Evolutionary conservation across 2,113 vertebrate genomes (phyloP).

Genomic region (Apaloderma vittatum): DNA sequence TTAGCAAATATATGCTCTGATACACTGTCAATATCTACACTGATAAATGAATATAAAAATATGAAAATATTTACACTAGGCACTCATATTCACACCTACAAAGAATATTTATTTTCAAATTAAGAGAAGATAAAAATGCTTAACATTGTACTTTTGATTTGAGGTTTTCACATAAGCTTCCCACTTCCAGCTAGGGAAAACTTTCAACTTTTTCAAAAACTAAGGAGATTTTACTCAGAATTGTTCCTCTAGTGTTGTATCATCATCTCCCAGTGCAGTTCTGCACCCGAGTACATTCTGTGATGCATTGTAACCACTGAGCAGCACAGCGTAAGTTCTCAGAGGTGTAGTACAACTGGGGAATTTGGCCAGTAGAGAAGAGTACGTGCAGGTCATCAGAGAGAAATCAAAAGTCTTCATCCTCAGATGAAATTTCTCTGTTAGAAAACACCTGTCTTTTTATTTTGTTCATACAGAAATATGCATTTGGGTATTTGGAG

Average conservation of each 20-base stretch:
- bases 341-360: neutral
- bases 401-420: neutral
- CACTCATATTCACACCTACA: neutral
- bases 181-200: neutral
- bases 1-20: neutral
- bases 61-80: neutral
- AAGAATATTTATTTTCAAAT: neutral
- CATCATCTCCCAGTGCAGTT: neutral
- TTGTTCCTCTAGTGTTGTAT: neutral
- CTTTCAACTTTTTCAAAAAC: neutral
- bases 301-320: neutral
- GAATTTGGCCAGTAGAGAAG: neutral
- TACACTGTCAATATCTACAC: neutral
- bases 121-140: neutral
- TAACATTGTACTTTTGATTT: neutral
- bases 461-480: neutral
- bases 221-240: neutral
- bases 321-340: neutral
- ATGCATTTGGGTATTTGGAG: neutral
- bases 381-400: neutral
- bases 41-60: neutral
- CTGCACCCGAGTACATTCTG: accelerated
- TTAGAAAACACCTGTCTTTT: neutral
- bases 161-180: neutral
- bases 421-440: neutral